phyloP scores from a whole-genome alignment of 2,888 invertebrate species.

The Ypsolopha scabrella region DNA sequence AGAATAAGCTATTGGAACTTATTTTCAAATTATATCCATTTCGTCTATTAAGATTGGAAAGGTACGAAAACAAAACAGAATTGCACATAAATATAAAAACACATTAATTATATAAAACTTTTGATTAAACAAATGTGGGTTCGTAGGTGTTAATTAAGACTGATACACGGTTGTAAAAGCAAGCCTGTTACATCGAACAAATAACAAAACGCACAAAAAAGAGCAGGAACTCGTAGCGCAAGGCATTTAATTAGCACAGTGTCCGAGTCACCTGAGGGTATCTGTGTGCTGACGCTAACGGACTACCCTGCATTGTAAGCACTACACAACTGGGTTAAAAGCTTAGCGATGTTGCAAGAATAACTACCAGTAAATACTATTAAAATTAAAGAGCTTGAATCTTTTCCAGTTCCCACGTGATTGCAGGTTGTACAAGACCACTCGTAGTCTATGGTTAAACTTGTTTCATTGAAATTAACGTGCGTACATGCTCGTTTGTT shows the following conservation, averaged over 20 bases:
- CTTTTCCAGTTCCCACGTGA: neutral
- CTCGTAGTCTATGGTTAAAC: no score
- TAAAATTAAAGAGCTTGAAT: neutral
- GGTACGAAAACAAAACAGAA: no score
- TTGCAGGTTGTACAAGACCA: neutral
- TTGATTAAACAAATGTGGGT: neutral
- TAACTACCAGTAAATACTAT: slow-evolving; percentile 9
- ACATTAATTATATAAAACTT: no score
- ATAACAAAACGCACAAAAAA: neutral
- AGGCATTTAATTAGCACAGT: slow-evolving; percentile 18
- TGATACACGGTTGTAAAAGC: neutral
- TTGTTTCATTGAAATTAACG: neutral
- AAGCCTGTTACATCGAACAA: neutral
- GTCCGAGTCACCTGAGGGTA: slow-evolving; percentile 22
- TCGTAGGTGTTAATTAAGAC: neutral
- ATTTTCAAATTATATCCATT: neutral
- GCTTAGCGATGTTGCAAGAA: slow-evolving; percentile 38
- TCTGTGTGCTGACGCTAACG: slow-evolving; percentile 26
- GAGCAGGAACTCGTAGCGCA: slow-evolving; percentile 5
- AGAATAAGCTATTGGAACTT: neutral
- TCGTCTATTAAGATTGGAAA: no score
- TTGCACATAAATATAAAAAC: no score
- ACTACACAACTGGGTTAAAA: slow-evolving; percentile 40
- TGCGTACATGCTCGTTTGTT: neutral
- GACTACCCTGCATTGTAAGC: slow-evolving; percentile 38